Base-by-base conservation (phyloP, 2,888 invertebrate genomes). In the Helleia helle region DNA sequence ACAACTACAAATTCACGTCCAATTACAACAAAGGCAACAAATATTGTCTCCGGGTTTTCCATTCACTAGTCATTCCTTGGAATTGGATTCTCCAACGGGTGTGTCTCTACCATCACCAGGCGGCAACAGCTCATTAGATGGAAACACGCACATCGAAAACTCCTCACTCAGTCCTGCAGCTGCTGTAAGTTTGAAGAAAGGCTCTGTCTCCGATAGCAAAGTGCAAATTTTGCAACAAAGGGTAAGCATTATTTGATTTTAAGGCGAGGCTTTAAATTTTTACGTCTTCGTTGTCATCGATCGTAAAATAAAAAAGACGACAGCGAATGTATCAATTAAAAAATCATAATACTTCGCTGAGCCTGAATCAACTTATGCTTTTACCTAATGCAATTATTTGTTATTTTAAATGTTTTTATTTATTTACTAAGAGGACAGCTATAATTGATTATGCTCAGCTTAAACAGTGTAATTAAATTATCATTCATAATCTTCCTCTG, bases 71-170 rank as follows among this genome's bases (percentile, higher is more conserved):
- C 90, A 89, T 65, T 87, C 88, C 13, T 65, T 92, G 59, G 92
- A 92, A 58, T 89, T 92, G 25, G 91, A 91, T 50, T 92, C 93
- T 40, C 91, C 93, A 28, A 87, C 89, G n/a, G 83, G 76, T 29
- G 91, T 94, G 59, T 93, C 93, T 30, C 76, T 94, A 48, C 94
- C 94, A 1, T 93, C 93, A 30, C 94, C 94, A 0, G 92, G 91
- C 42, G 91, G 89, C 18, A 89, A 90, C 49, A 91, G 89, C 61
- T 91, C 91, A 0, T 70, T 92, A 57, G 92, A 92, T 54, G 89
- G 89, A 14, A 80, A 76, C 51, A 83, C 73, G 48, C 87, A 88
- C 72, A 79, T 87, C 56, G 88, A 88, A 48, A 86, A 70, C 49
- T 75, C 87, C 42, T 85, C 88, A n/a, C 80, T 88, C 58, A 88